Evolutionary conservation across 2,113 vertebrate species (phyloP), one percentile per base, ranked within the genome.

Genomic region (Sander vitreus): DNA sequence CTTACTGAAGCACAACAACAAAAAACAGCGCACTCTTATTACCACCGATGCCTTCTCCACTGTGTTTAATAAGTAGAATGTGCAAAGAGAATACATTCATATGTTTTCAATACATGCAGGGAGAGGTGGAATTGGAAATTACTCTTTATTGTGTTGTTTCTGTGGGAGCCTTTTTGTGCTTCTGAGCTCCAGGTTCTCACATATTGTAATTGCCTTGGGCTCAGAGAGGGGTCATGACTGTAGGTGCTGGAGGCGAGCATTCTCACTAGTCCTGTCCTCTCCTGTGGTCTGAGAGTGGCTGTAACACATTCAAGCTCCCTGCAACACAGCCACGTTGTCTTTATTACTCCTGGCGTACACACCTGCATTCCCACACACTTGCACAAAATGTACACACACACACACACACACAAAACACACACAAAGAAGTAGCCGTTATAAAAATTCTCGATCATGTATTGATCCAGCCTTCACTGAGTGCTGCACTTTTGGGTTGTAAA

Each of bases 151-250:
- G 76, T 87, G 77, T 84, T 81, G 78, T 83, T 85, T 85, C 58
- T 84, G 78, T 50, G 76, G 75, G 30, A 77, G 65, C 69, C 60
- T 83, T 86, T 79, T 85, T 80, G 62, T 77, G 73, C 76, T 86
- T 80, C 59, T 13, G 55, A 69, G 80, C 69, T 83, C 73, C 78
- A 71, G 82, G 83, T 84, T 91, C 45, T 83, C 88, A 90, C 82
- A 76, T 68, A 80, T 84, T 91, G 86, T 91, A 93, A 94, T 94
- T 92, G 85, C 87, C 90, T 89, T 83, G 86, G 85, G 92, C 83
- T 86, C 84, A 79, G 83, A 90, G 81, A 74, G 58, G 80, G 81
- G 91, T 92, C 91, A 91, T 62, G 80, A 85, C 88, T 90, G 81
- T 48, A 77, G 85, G 86, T 90, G 89, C 78, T 71, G 75, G 57